Base-by-base conservation (phyloP, 2,113 vertebrate species). In the Xyrauchen texanus region DNA sequence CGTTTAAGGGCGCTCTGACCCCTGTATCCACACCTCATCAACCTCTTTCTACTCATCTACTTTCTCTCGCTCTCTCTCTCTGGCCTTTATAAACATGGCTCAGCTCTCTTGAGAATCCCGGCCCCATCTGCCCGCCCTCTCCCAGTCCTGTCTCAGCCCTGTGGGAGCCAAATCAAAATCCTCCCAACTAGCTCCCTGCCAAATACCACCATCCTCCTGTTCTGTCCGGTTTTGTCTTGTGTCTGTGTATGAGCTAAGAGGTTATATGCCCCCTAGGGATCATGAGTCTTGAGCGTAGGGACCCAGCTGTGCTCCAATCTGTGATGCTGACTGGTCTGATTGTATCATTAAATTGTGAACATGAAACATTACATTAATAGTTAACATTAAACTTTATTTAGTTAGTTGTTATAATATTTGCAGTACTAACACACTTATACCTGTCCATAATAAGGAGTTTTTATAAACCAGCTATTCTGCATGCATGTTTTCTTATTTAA, bases 261-360 rank as follows among this genome's bases (percentile, higher is more conserved):
- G 72, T 13, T 75, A 45, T 57, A 2, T 21, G 34, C 16, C 55
- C 46, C 68, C 46, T 55, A 53, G 55, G 44, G 47, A 57, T 15
- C 15, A 45, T 69, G 53, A 74, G 63, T 62, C 53, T 47, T 66
- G 80, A 84, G 79, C 69, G 77, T 70, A 83, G 83, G 80, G 86
- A 85, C 91, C 82, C 90, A 92, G 91, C 89, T 92, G 91, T 87
- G 86, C 86, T 80, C 83, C 89, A 86, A 86, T 91, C 88, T 89
- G 83, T 82, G 79, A 83, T 81, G 83, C 85, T 88, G 78, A 88
- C 86, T 87, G 67, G 44, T 84, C 85, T 88, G 69, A 74, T 65
- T 52, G 46, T 86, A 85, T 89, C 88, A 90, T 91, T 91, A 90
- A 86, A 84, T 76, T 79, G 85, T 15, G 13, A 57, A 15, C 63